Evolutionary conservation across 2,888 invertebrate genomes (phyloP).

Genomic region (Achlya flavicornis): DNA sequence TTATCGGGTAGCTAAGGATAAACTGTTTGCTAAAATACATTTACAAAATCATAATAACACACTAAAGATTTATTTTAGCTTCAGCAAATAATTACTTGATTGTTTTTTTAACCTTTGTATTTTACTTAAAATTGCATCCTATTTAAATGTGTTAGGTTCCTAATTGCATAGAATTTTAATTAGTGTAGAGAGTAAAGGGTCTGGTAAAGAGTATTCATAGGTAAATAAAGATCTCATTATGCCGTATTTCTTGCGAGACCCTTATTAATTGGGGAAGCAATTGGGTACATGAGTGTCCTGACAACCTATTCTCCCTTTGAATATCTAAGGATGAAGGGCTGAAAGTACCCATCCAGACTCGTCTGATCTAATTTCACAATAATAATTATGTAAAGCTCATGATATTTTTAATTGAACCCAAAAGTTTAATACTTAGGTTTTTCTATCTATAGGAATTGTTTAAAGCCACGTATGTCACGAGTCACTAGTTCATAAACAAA

Average conservation of each 20-base stretch:
- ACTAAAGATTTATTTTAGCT: no score
- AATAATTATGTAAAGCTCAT: no score
- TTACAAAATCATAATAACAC: no score
- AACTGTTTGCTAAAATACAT: no score
- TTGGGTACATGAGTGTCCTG: constrained; percentile 51
- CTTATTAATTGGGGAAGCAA: constrained; percentile 62
- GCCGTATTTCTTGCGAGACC: constrained; percentile 53
- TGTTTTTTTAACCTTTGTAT: neutral
- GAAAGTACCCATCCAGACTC: constrained; percentile 23
- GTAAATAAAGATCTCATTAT: constrained; percentile 62
- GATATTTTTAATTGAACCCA: no score
- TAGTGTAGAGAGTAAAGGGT: constrained; percentile 24
- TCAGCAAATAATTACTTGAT: no score
- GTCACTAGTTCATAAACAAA: no score
- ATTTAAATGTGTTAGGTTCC: neutral
- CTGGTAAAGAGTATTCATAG: neutral
- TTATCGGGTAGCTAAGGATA: no score
- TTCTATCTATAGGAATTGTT: no score
- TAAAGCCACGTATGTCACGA: no score
- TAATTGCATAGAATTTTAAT: constrained; percentile 10
- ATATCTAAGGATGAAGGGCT: constrained; percentile 24
- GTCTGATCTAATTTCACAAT: neutral
- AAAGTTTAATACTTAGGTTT: no score
- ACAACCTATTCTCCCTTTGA: constrained; percentile 37
- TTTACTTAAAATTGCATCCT: neutral